phyloP scores from a whole-genome alignment of 1,140 invertebrate genomes.

The Drosophila ananassae region DNA sequence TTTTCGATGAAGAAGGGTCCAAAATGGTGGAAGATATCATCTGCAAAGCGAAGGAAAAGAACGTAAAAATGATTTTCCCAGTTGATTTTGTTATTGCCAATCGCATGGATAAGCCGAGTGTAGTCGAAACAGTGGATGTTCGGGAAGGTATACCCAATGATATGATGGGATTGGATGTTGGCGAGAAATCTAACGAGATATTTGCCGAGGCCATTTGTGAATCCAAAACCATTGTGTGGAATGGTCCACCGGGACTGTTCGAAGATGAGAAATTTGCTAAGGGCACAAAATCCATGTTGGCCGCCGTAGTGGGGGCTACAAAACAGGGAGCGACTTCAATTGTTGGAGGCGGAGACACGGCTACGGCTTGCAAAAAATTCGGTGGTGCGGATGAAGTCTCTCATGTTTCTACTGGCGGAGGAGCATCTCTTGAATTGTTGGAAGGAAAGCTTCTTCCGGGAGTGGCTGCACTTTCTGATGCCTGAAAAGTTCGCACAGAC shows the following conservation, averaged over 20 bases:
- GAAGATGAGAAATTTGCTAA: conserved; percentile 96
- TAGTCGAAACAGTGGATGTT: conserved; percentile 89
- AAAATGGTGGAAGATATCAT: conserved; percentile 96
- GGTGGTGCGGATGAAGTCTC: conserved; percentile 98
- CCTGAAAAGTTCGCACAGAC: conserved; percentile 53
- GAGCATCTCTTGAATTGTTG: conserved; percentile 97
- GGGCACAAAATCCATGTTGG: conserved; percentile 96
- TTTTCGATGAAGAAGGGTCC: conserved; percentile 97
- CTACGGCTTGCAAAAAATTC: conserved; percentile 98
- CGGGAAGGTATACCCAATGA: conserved; percentile 93
- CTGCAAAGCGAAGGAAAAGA: conserved; percentile 95
- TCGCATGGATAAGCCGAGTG: conserved; percentile 95
- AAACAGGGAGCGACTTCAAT: conserved; percentile 92
- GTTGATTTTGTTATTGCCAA: conserved; percentile 97
- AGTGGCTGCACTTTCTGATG: conserved; percentile 93
- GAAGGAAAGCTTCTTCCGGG: conserved; percentile 95
- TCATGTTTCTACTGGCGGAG: conserved; percentile 99
- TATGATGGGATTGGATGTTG: conserved; percentile 97
- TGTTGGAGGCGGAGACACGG: conserved; percentile 98
- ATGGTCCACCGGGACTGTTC: conserved; percentile 98
- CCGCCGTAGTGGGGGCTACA: conserved; percentile 95
- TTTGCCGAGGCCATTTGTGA: conserved; percentile 92
- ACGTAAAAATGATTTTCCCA: conserved; percentile 97
- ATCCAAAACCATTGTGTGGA: conserved; percentile 99
- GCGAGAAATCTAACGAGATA: conserved; percentile 90